Evolutionary conservation across 2,113 vertebrate species (phyloP).

Genomic region (Heterochromis multidens): DNA sequence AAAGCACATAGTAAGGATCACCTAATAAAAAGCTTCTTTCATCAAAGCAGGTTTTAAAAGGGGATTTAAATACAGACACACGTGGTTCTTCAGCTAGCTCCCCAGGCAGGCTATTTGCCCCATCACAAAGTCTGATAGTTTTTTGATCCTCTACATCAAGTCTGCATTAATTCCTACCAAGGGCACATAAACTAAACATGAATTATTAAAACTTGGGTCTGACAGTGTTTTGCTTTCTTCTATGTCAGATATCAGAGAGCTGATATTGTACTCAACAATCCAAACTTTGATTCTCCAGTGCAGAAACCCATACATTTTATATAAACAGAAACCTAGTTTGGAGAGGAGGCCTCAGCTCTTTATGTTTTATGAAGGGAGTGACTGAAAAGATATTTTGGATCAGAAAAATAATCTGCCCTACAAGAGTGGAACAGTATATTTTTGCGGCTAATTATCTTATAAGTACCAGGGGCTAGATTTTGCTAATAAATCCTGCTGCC

Average conservation of each 20-base stretch:
- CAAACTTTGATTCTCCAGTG: neutral
- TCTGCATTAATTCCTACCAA: neutral
- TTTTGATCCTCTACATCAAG: neutral
- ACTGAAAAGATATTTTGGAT: neutral
- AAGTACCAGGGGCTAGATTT: neutral
- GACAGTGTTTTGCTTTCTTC: neutral
- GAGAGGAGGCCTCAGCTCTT: neutral
- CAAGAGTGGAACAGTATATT: too few relatives aligned
- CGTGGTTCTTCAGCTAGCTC: neutral
- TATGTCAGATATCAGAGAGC: neutral
- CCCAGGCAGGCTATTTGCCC: neutral
- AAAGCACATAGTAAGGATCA: neutral
- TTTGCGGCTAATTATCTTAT: neutral
- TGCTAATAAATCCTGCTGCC: neutral
- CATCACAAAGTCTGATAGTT: neutral
- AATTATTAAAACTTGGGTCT: neutral
- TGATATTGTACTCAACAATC: neutral
- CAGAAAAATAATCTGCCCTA: too few relatives aligned
- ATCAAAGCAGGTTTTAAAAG: neutral
- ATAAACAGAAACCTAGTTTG: neutral
- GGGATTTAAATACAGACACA: neutral
- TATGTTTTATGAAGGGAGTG: neutral
- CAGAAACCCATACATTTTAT: neutral
- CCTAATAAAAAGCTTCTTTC: neutral
- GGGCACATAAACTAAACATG: neutral